Evolutionary conservation across 2,797 vertebrate genomes (phyloP).

Genomic region (Eulemur albifrons): DNA sequence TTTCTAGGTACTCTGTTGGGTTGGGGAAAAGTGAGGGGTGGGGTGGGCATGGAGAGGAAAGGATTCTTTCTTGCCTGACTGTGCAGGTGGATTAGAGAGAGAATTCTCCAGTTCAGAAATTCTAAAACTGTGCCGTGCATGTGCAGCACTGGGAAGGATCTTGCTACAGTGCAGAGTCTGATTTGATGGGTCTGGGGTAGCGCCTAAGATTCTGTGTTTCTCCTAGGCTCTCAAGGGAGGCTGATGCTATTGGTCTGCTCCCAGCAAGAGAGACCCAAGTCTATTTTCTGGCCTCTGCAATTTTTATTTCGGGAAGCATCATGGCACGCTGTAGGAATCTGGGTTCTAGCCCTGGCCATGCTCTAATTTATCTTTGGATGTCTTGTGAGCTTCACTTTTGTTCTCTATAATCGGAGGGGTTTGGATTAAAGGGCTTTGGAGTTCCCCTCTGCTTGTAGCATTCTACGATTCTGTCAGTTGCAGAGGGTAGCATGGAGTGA

Average conservation of each 20-base stretch:
- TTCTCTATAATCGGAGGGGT: not conserved
- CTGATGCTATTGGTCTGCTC: not conserved
- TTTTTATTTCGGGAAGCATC: not conserved
- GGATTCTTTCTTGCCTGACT: not conserved
- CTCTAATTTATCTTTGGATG: not conserved
- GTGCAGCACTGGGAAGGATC: not conserved
- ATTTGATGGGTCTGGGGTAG: not conserved
- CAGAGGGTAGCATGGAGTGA: not conserved
- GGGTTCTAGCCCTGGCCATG: not conserved
- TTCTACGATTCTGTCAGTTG: not conserved
- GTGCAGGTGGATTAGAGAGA: not conserved
- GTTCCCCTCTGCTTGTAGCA: not conserved
- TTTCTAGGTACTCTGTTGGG: conserved; percentile 23
- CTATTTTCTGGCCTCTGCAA: not conserved
- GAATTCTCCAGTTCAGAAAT: not conserved
- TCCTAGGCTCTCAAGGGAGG: not conserved
- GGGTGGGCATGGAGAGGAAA: no score
- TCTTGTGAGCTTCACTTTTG: not conserved
- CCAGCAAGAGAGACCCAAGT: not conserved
- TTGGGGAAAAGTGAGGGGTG: not conserved
- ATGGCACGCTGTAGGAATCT: not conserved
- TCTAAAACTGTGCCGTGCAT: not conserved
- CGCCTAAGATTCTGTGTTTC: not conserved
- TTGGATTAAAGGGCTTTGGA: not conserved
- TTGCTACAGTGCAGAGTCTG: not conserved